phyloP scores from a whole-genome alignment of 2,113 vertebrate species.

The Microcebus murinus region DNA sequence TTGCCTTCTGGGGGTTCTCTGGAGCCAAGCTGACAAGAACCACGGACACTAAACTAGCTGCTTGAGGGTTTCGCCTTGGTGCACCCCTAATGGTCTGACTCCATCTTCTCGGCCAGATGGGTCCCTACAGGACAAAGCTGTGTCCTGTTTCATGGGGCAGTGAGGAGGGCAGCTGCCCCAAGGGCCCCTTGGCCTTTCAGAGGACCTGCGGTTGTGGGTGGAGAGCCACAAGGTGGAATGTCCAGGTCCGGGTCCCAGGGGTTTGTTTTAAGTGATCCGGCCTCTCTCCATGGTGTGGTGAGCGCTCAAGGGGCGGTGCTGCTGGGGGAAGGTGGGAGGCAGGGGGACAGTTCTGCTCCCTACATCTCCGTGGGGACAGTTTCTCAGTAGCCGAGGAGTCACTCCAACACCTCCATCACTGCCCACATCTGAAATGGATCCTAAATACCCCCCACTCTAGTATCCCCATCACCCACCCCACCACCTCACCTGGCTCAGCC shows the following conservation, averaged over 20 bases:
- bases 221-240: neutral
- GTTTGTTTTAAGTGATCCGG: neutral
- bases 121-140: neutral
- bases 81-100: neutral
- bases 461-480: too few relatives aligned
- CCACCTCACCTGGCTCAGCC: neutral
- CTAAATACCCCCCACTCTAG: neutral
- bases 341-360: neutral
- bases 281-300: neutral
- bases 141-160: neutral
- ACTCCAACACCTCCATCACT: neutral
- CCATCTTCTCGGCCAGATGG: neutral
- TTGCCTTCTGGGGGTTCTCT: neutral
- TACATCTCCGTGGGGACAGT: neutral
- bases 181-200: neutral
- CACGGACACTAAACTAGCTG: neutral
- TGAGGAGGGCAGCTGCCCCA: accelerated
- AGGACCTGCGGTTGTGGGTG: neutral
- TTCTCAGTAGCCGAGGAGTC: neutral
- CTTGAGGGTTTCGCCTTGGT: neutral
- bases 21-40: neutral
- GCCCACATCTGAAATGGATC: neutral
- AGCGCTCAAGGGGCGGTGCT: neutral
- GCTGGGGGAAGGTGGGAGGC: neutral
- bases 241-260: neutral